Percentiles rank a stretch among this genome's conserved stretches.
Conservation (phyloP, 2,797 vertebrate genomes). For the Acanthis flammea region DNA sequence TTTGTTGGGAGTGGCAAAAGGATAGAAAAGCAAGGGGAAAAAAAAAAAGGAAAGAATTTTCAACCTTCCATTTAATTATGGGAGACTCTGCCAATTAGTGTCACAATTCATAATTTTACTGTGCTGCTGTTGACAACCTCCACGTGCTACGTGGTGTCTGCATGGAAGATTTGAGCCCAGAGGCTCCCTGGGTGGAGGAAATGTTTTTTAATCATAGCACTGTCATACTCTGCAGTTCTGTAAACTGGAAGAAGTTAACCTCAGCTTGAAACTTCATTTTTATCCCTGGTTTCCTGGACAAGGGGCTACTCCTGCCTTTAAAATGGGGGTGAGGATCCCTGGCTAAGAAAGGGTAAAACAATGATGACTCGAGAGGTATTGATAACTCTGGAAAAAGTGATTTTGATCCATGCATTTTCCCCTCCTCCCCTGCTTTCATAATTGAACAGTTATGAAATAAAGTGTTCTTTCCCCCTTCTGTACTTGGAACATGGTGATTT, state of each 20-base stretch:
- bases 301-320: not conserved
- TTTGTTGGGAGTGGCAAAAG: not conserved
- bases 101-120: not conserved
- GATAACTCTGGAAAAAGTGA: conserved; percentile 13
- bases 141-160: not conserved
- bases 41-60: not conserved
- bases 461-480: conserved; percentile 30
- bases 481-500: conserved; percentile 52
- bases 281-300: not conserved
- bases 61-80: conserved; percentile 18
- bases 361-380: not conserved
- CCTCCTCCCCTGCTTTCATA: conserved; percentile 33
- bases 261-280: not conserved
- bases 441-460: conserved; percentile 57
- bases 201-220: not conserved
- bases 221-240: not conserved
- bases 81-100: not conserved
- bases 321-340: not conserved
- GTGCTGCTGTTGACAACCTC: not conserved
- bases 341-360: not conserved
- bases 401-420: not conserved
- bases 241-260: not conserved
- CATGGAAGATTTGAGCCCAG: not conserved
- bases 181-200: not conserved
- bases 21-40: not conserved